Conservation (phyloP, 2,888 invertebrate genomes). For the Podabrus alpinus region DNA sequence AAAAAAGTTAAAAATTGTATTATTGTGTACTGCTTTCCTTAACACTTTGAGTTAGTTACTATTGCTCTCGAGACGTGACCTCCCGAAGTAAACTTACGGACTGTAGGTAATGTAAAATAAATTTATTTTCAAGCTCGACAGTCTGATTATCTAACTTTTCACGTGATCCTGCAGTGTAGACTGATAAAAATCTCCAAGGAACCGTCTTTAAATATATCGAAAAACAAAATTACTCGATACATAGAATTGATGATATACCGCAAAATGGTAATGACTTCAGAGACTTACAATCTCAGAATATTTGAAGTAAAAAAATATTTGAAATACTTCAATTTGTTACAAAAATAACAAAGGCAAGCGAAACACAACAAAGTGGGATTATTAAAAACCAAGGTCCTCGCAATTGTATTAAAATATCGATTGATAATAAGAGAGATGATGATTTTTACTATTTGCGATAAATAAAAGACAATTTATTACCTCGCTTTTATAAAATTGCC, state of each 20-base stretch:
- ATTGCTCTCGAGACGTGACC: background rate
- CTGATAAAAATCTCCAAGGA: background rate
- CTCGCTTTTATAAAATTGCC: too few species aligned
- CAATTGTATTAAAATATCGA: background rate
- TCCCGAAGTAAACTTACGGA: background rate
- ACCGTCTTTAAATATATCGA: background rate
- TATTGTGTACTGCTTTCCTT: background rate
- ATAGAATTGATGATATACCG: background rate
- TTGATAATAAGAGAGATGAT: background rate
- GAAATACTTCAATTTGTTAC: background rate
- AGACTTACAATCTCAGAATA: background rate
- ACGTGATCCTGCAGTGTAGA: background rate
- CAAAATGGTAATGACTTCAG: background rate
- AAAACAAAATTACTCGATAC: background rate
- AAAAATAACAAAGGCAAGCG: background rate
- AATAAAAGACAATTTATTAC: too few species aligned
- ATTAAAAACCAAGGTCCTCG: background rate
- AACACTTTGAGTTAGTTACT: background rate
- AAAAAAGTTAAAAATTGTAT: background rate
- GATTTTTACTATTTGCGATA: background rate
- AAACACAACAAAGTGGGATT: background rate
- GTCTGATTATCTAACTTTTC: background rate
- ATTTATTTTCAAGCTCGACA: background rate
- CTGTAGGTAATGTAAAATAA: background rate
- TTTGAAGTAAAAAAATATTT: background rate